These are phyloP conservation scores for Sula dactylatra DNA, from an alignment of 2,113 vertebrate species.

Conservation along the genomic window DNA sequence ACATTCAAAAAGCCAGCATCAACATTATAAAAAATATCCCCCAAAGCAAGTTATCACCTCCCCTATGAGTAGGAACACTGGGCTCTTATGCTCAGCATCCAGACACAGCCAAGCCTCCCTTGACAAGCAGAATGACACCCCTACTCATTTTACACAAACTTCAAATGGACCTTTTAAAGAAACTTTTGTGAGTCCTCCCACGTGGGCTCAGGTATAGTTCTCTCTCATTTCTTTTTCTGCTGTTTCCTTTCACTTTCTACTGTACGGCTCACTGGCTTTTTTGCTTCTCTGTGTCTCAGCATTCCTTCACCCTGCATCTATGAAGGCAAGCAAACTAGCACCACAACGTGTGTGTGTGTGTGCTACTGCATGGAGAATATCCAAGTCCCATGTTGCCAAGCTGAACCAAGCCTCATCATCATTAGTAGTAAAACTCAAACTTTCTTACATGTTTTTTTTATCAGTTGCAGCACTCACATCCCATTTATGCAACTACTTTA, in stretches of 20 bases:
- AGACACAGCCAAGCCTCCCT: conserved; percentile 17
- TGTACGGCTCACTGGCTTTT: not conserved
- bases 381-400: not conserved
- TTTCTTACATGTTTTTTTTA: not conserved
- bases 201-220: not conserved
- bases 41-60: conserved; percentile 65
- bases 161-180: conserved; percentile 22
- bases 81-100: conserved; percentile 36
- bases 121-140: not conserved
- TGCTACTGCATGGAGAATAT: not conserved
- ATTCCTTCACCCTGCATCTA: not conserved
- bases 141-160: not conserved
- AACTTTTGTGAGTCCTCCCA: not conserved
- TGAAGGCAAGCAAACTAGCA: not conserved
- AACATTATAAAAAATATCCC: conserved; percentile 66
- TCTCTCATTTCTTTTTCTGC: not conserved
- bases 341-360: fast-evolving
- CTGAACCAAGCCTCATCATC: not conserved
- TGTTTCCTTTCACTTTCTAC: not conserved
- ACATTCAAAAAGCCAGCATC: conserved; percentile 67
- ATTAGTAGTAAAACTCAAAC: not conserved
- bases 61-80: conserved; percentile 41
- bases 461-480: not conserved
- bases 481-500: not conserved
- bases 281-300: not conserved